Conservation (phyloP, 1,140 invertebrate genomes). For the Drosophila takahashii region DNA sequence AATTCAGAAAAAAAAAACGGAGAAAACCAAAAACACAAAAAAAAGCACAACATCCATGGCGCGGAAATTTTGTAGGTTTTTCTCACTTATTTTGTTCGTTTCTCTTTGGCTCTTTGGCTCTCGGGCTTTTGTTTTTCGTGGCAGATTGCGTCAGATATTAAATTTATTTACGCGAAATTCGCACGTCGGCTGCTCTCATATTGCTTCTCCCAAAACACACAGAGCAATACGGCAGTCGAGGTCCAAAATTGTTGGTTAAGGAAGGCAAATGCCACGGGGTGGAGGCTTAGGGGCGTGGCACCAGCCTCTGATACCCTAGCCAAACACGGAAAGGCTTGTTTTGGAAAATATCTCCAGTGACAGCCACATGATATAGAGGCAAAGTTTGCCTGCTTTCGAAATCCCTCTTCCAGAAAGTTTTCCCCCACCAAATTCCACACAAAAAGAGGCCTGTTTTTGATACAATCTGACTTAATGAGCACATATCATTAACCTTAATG, state of each 20-base stretch:
- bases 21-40: slow-evolving; percentile 1
- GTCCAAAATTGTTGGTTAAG: neutral
- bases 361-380: slow-evolving; percentile 38
- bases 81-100: slow-evolving; percentile 10
- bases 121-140: slow-evolving; percentile 35
- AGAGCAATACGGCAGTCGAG: neutral
- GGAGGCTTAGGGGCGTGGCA: neutral
- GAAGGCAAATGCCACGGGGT: neutral
- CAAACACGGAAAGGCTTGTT: slow-evolving; percentile 10
- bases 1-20: slow-evolving; percentile 3
- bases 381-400: slow-evolving; percentile 17
- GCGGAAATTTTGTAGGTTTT: slow-evolving; percentile 10
- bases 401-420: slow-evolving; percentile 5
- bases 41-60: slow-evolving; percentile 3
- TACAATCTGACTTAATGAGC: slow-evolving; percentile 40
- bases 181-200: slow-evolving; percentile 54
- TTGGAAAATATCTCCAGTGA: slow-evolving; percentile 17
- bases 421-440: neutral
- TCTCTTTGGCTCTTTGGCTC: slow-evolving; percentile 4
- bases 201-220: slow-evolving; percentile 9
- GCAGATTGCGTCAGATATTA: slow-evolving; percentile 78
- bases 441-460: slow-evolving; percentile 8
- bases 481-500: slow-evolving; percentile 6
- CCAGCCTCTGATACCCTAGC: slow-evolving; percentile 4
- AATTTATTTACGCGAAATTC: slow-evolving; percentile 76